Evolutionary conservation across 2,797 vertebrate species (phyloP).

Genomic region (Gila robusta): DNA sequence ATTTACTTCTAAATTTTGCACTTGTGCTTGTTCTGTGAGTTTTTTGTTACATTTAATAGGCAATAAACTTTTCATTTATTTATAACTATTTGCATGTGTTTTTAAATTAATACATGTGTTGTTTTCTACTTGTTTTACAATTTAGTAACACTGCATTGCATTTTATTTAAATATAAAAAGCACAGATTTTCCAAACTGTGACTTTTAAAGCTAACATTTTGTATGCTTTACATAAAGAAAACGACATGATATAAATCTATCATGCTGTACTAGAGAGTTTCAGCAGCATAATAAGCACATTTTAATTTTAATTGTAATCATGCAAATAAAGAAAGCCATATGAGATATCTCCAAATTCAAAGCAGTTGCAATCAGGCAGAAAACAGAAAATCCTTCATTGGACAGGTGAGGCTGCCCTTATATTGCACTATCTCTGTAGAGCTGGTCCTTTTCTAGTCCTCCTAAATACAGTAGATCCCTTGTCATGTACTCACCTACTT

Average conservation of each 20-base stretch:
- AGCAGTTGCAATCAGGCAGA: conserved; percentile 9
- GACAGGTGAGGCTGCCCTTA: conserved; percentile 30
- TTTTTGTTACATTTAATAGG: background rate
- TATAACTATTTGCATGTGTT: background rate
- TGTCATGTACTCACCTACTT: background rate
- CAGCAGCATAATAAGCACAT: background rate
- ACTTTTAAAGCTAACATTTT: background rate
- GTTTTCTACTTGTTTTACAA: background rate
- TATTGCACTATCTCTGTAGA: background rate
- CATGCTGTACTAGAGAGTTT: background rate
- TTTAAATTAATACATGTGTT: background rate
- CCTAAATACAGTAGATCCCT: background rate
- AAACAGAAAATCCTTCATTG: conserved; percentile 6
- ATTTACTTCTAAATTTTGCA: background rate
- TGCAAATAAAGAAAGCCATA: conserved; percentile 4
- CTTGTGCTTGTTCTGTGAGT: background rate
- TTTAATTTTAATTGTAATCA: background rate
- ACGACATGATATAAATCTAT: background rate
- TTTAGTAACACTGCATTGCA: background rate
- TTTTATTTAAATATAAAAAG: background rate
- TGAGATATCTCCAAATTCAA: background rate
- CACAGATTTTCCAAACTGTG: background rate
- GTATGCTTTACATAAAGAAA: background rate
- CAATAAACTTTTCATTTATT: background rate
- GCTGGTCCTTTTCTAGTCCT: background rate